phyloP scores from a whole-genome alignment of 2,113 vertebrate species.

The Psittacus erithacus region DNA sequence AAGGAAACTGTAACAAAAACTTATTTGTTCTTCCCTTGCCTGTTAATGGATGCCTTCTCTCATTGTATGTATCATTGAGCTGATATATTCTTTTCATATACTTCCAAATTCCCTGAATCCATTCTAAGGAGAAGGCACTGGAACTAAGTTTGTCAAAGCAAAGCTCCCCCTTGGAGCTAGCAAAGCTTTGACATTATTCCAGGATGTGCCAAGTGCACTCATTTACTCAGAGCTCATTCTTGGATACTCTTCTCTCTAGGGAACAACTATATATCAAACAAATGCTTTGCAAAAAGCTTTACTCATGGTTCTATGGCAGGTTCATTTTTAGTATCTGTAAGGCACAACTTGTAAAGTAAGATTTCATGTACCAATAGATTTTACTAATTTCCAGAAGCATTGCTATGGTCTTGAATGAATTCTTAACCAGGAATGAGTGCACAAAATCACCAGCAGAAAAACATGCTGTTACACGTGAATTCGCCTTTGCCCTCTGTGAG shows the following conservation, averaged over 20 bases:
- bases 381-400: constrained; percentile 35
- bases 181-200: background rate
- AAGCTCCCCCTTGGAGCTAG: constrained; percentile 30
- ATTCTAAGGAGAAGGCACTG: constrained; percentile 13
- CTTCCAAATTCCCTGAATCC: constrained; percentile 16
- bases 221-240: constrained; percentile 26
- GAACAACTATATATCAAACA: constrained; percentile 39
- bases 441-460: background rate
- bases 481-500: background rate
- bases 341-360: background rate
- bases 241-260: background rate
- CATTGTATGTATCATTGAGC: background rate
- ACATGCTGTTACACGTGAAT: background rate
- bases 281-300: constrained; percentile 45
- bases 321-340: constrained; percentile 64
- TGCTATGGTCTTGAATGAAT: background rate
- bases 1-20: background rate
- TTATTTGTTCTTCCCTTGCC: background rate
- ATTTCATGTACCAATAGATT: constrained; percentile 27
- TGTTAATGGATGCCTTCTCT: background rate
- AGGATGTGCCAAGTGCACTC: background rate
- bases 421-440: background rate
- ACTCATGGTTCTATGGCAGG: constrained; percentile 3
- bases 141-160: constrained; percentile 43
- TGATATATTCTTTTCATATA: constrained; percentile 29